Evolutionary conservation across 2,888 invertebrate genomes (phyloP).

Genomic region (Eustalomyia histrio): DNA sequence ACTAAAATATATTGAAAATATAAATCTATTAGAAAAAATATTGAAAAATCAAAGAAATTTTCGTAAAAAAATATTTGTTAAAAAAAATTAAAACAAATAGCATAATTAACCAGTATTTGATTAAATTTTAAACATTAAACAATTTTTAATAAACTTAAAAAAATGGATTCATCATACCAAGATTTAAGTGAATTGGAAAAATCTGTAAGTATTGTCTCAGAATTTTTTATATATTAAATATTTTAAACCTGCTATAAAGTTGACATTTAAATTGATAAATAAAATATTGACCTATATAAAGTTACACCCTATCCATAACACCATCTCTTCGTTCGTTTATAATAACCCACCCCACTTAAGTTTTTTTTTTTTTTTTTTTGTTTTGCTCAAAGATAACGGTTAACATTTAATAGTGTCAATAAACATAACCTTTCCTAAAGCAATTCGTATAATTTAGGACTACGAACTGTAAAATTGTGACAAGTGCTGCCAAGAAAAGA

Average conservation of each 20-base stretch:
- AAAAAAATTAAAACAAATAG: neutral
- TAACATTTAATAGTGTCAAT: conserved; percentile 48
- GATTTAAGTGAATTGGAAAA: conserved; percentile 76
- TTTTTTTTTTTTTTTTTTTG: neutral
- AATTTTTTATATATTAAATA: neutral
- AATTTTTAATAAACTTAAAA: conserved; percentile 19
- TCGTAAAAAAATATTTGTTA: neutral
- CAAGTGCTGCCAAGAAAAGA: conserved; percentile 9
- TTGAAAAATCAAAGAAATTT: neutral
- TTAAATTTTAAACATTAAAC: neutral
- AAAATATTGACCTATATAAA: conserved; percentile 63
- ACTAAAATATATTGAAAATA: neutral
- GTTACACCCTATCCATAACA: conserved; percentile 55
- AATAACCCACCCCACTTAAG: neutral
- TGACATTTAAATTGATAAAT: conserved; percentile 54
- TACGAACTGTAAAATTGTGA: conserved; percentile 8
- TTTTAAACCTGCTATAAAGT: conserved; percentile 14
- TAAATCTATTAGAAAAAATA: neutral
- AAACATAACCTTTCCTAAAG: conserved; percentile 47
- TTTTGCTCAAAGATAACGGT: conserved; percentile 26
- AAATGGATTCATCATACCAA: conserved; percentile 72
- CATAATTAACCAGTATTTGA: neutral
- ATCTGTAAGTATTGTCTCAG: conserved; percentile 70
- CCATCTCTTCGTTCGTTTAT: conserved; percentile 9
- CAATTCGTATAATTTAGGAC: conserved; percentile 1